These are phyloP conservation scores for Ditula angustiorana DNA, from an alignment of 2,888 invertebrate species.

Conservation along the genomic window DNA sequence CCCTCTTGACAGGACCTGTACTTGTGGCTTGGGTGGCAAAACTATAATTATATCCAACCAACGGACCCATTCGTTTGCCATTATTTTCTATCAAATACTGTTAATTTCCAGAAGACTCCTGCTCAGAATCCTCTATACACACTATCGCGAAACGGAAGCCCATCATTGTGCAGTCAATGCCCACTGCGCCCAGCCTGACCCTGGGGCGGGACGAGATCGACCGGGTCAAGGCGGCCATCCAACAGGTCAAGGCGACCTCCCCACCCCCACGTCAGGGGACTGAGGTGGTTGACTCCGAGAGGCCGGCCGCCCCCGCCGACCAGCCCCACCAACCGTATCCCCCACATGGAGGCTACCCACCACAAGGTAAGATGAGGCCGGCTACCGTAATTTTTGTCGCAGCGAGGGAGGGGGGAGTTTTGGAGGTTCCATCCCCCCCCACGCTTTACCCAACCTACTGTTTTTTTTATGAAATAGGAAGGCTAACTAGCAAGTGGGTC, in stretches of 20 bases:
- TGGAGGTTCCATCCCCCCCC: too few relatives aligned
- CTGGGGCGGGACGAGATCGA: not conserved
- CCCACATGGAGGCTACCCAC: not conserved
- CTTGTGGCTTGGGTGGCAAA: too few relatives aligned
- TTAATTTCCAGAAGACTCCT: not conserved
- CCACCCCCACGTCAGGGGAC: not conserved
- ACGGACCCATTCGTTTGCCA: not conserved
- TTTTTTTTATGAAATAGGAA: too few relatives aligned
- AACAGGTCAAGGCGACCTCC: too few relatives aligned
- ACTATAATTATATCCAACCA: too few relatives aligned
- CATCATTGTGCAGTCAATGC: not conserved
- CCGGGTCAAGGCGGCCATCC: not conserved
- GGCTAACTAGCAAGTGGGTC: too few relatives aligned
- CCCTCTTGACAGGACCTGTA: too few relatives aligned
- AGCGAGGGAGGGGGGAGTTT: too few relatives aligned
- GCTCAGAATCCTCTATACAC: not conserved
- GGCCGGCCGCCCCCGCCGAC: not conserved
- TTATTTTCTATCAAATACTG: too few relatives aligned
- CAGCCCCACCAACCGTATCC: conserved; percentile 3
- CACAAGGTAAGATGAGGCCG: too few relatives aligned
- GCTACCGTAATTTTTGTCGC: too few relatives aligned
- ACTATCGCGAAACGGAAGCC: not conserved
- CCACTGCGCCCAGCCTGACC: not conserved
- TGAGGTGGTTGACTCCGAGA: not conserved
- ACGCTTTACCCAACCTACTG: too few relatives aligned